Percentiles rank a stretch among this genome's conserved stretches.
These are phyloP conservation scores for Oostethus manadensis DNA, from an alignment of 2,113 vertebrate species.

Conservation along the genomic window DNA sequence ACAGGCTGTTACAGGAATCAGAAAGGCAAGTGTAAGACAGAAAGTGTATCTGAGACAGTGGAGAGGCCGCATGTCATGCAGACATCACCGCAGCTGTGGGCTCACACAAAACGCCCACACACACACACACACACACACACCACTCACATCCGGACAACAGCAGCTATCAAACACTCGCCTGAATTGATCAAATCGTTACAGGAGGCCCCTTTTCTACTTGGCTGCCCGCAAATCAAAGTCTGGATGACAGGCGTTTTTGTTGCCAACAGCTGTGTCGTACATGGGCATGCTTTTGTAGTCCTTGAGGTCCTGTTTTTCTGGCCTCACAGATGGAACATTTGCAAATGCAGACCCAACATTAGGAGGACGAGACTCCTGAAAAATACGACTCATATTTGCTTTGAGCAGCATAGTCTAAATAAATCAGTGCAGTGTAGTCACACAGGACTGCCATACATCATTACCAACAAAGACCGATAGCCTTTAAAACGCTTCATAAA, in stretches of 20 bases:
- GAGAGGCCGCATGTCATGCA: conserved; percentile 35
- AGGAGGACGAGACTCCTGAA: conserved; percentile 19
- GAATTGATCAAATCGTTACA: conserved; percentile 42
- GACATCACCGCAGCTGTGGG: conserved; percentile 60
- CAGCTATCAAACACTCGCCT: conserved; percentile 48
- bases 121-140: conserved; percentile 45
- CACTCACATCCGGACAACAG: conserved; percentile 49
- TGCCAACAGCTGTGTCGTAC: conserved; percentile 9
- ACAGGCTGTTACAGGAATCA: conserved; percentile 18
- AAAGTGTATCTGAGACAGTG: background rate
- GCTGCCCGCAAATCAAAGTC: conserved; percentile 18
- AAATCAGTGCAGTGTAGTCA: background rate
- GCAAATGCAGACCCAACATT: conserved; percentile 24
- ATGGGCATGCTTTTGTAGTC: background rate
- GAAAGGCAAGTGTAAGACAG: conserved; percentile 1
- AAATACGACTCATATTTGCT: conserved; percentile 23
- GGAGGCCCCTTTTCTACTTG: conserved; percentile 20
- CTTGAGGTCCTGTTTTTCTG: background rate
- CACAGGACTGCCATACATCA: background rate
- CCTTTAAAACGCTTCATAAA: no score
- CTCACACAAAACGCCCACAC: conserved; percentile 51
- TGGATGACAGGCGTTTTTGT: conserved; percentile 17
- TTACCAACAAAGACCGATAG: background rate
- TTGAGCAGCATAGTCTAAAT: conserved; percentile 17
- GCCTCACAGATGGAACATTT: conserved; percentile 14